These are phyloP conservation scores for Gonatopus flavifemur DNA, from an alignment of 1,140 invertebrate genomes.

Conservation along the genomic window DNA sequence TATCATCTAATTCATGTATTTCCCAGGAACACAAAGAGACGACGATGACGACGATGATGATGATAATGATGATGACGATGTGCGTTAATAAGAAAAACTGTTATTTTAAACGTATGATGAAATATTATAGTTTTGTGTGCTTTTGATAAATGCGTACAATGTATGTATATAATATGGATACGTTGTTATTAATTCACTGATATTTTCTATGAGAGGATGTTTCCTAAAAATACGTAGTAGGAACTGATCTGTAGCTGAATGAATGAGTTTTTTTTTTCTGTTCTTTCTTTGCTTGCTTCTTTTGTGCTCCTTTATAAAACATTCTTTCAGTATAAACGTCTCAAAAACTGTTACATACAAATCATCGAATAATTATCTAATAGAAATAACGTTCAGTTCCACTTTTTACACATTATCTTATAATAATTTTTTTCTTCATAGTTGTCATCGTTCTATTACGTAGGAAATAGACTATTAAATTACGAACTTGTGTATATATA, in stretches of 20 bases:
- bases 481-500: conserved; percentile 33
- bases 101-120: too few species aligned
- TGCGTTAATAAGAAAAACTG: too few species aligned
- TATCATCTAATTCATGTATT: too few species aligned
- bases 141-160: too few species aligned
- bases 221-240: conserved; percentile 34
- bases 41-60: too few species aligned
- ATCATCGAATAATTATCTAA: conserved; percentile 39
- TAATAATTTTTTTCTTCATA: conserved; percentile 24
- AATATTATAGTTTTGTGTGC: too few species aligned
- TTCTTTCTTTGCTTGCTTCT: not conserved
- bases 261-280: conserved; percentile 20
- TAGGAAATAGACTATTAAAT: conserved; percentile 46
- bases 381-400: conserved; percentile 42
- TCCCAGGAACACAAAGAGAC: too few species aligned
- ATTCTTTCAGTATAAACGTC: conserved; percentile 40
- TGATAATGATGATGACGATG: too few species aligned
- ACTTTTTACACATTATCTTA: conserved; percentile 35
- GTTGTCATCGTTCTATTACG: conserved; percentile 15
- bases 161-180: too few species aligned
- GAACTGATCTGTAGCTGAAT: conserved; percentile 40
- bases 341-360: conserved; percentile 29
- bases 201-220: conserved; percentile 25
- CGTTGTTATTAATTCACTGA: too few species aligned
- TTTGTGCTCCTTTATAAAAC: conserved; percentile 33